Base-by-base conservation (phyloP, 2,113 vertebrate genomes). In the Podarcis muralis region DNA sequence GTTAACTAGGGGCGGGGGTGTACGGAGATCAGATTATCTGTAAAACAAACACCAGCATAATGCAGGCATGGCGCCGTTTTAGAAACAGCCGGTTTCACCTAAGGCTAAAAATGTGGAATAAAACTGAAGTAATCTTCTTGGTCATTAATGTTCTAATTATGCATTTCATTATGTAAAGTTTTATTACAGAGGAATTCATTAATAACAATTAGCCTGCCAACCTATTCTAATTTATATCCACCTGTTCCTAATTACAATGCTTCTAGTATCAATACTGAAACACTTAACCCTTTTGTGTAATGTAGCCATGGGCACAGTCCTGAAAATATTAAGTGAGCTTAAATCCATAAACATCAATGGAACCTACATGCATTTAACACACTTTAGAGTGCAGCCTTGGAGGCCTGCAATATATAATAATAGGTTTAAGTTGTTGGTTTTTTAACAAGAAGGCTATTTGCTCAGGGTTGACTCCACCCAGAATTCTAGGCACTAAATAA, bases 141-240 rank as follows among this genome's bases (percentile, higher is more conserved):
- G 91, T 89, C 94, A 94, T 95, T 95, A 96, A 96, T 95, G 89
- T 90, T 95, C 71, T 96, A 96, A 97, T 96, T 96, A 94, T 93
- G 92, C 89, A 96, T 96, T 94, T 95, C 83, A 94, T 96, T 96
- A 96, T 94, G 90, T 93, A 93, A 95, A 92, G 76, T 93, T 96
- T 93, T 93, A 92, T 88, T 93, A 91, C 91, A 95, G 94, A 94
- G 84, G 81, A 93, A 85, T 94, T 96, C 88, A 95, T 97, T 96
- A 95, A 89, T 89, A 95, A 94, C 89, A 96, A 94, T 95, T 94
- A 95, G 87, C 92, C 66, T 95, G 91, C 32, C 82, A 94, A 84
- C 90, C 82, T 84, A 32, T 93, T 86, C 91, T 95, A 94, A 94
- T 95, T 94, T 93, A 83, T 93, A 95, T 91, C 90, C 94, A 96